Evolutionary conservation across 2,113 vertebrate species (phyloP), one percentile per base, ranked within the genome.

Genomic region (Diphyllodes magnificus): DNA sequence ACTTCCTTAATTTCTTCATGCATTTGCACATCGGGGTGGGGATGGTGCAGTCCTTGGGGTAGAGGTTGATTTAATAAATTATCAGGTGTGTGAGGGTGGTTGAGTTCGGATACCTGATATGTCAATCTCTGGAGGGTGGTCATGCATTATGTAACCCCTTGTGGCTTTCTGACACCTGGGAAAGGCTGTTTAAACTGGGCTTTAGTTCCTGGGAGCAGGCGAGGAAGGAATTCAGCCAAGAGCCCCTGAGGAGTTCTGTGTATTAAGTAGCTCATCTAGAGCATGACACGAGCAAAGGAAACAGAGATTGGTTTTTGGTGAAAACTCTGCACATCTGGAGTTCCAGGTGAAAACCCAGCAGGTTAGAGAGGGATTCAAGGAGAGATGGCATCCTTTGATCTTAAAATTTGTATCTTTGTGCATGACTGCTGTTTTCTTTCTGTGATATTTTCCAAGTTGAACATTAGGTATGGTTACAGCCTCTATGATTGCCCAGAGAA

Each of bases 221-320:
- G 61, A 37, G 65, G 69, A 60, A 18, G 61, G 33, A 82, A 13
- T 56, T 72, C 35, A 82, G 10, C 64, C 57, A 47, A 7, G 47
- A 86, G 30, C 18, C 24, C 0, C 0, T 31, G 31, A n/a, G 37
- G 39, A 78, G 10, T 27, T 54, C 13, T 35, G 5, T n/a, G 13
- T 53, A 0, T 31, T 45, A 10, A 21, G 23, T 33, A 23, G 27
- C 18, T 82, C 9, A 5, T 11, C 21, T 49, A 45, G 31, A 89
- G 22, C 16, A 16, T 51, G 3, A 3, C 1, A 0, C 13, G 7
- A 44, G 24, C 49, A 28, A 4, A 51, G 66, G 28, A 37, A 19
- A 72, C 24, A 49, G 24, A 60, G 20, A 8, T 18, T 4, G 23
- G 12, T 4, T 28, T 56, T 35, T 69, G 61, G 25, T 49, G 66